Evolutionary conservation across 1,140 invertebrate genomes (phyloP), one percentile per base, ranked within the genome.

Genomic region (Camponotus floridanus): DNA sequence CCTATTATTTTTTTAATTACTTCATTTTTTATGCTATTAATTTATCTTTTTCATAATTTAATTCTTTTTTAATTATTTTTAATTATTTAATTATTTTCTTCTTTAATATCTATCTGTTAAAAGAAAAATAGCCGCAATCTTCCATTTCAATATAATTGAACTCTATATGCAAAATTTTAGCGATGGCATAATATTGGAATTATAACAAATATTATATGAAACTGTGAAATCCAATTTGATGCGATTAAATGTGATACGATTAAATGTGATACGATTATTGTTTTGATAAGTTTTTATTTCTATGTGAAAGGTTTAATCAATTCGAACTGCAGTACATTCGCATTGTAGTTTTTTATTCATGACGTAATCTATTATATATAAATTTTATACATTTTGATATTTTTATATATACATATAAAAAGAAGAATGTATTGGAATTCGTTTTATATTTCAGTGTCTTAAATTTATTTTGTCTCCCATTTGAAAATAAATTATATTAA

Each of bases 221-320:
- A 45, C 18, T 59, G 51, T 26, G 67, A 71, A 81, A 71, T 71
- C 8, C 51, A 71, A 59, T 42, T 42, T 59, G 11, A 81, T 9
- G 51, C 51, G 67, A 81, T 71, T 79, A 79, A 68, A 18, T 39
- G 13, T 39, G 62, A 79, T 68, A 31, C 21, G 9, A 80, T 71
- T 57, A 70, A 70, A 80, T 8, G 26, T 26, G 26, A 26, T 26
- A 26, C 26, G 26, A 26, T 26, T 26, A n/a, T n/a, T 51, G 39
- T 70, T 70, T 80, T 21, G 8, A 57, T 39, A 55, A 39, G 26
- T 68, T 81, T 71, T 51, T 39, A 57, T n/a, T 71, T 71, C 62
- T 1, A 15, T 67, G 21, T 6, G 26, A 81, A 21, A 71, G 21
- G 13, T 79, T 79, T 65, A 11, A 45, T 55, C 48, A 39, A 11